phyloP scores from a whole-genome alignment of 64 coral and sea anemone genomes.

The Pachyseris speciosa region DNA sequence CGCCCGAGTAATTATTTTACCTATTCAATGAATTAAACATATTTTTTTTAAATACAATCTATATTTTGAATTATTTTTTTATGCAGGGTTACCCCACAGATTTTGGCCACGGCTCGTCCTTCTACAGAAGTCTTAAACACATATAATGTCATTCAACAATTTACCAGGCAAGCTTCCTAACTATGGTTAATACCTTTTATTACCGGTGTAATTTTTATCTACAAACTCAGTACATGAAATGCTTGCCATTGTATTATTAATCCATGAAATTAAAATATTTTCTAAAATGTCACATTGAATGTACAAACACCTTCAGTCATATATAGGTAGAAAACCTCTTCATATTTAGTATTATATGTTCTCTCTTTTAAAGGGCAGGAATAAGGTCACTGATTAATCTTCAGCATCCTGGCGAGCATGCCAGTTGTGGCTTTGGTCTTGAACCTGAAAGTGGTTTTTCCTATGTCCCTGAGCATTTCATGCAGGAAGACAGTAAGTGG shows the following conservation, averaged over 20 bases:
- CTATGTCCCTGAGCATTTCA: constrained; percentile 89
- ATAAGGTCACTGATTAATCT: constrained; percentile 97
- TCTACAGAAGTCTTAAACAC: constrained; percentile 85
- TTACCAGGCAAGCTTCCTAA: constrained; percentile 74
- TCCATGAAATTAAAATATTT: too few species aligned
- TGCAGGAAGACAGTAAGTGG: constrained; percentile 90
- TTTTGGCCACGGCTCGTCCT: constrained; percentile 92
- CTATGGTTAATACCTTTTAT: too few species aligned
- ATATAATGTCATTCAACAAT: constrained; percentile 86
- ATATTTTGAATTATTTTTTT: background rate
- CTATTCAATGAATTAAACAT: too few species aligned
- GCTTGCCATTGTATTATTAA: too few species aligned
- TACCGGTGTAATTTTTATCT: too few species aligned
- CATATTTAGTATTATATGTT: background rate
- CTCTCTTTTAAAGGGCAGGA: constrained; percentile 52
- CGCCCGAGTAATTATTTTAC: too few species aligned
- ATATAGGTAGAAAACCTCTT: background rate
- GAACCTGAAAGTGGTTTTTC: constrained; percentile 91
- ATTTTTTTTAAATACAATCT: too few species aligned
- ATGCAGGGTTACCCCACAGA: constrained; percentile 85
- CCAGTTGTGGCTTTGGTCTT: constrained; percentile 94
- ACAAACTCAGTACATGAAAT: too few species aligned
- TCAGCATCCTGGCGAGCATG: constrained; percentile 93
- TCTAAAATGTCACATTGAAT: too few species aligned
- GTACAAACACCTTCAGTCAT: too few species aligned